These are phyloP conservation scores for Strix uralensis DNA, from an alignment of 2,113 vertebrate species.

Conservation along the genomic window DNA sequence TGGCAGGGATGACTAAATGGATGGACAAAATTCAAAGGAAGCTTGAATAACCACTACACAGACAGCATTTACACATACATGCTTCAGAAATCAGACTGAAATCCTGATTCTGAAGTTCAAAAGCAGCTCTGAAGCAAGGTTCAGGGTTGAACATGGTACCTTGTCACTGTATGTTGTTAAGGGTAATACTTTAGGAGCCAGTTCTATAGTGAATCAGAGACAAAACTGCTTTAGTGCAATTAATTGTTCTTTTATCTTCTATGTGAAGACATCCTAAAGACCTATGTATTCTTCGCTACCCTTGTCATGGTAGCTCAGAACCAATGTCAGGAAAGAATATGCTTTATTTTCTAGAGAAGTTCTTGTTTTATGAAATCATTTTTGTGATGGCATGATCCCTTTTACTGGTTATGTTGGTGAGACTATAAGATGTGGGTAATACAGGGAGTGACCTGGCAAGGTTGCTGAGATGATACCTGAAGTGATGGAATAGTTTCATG, in stretches of 20 bases:
- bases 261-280: background rate
- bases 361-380: background rate
- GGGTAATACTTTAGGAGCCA: background rate
- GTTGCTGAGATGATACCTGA: background rate
- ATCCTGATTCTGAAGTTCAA: background rate
- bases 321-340: background rate
- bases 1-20: conserved; percentile 24
- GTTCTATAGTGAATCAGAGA: background rate
- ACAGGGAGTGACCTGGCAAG: background rate
- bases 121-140: background rate
- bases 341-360: background rate
- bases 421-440: background rate
- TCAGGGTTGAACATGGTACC: background rate
- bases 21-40: conserved; percentile 4
- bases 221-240: background rate
- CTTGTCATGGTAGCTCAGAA: background rate
- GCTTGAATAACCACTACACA: background rate
- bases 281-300: background rate
- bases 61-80: background rate
- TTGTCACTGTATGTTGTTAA: background rate
- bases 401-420: background rate
- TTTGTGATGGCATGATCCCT: background rate
- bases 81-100: background rate
- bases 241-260: background rate
- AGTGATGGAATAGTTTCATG: background rate